These are phyloP conservation scores for Diadegma fenestrale DNA, from an alignment of 2,888 invertebrate species.

Conservation along the genomic window DNA sequence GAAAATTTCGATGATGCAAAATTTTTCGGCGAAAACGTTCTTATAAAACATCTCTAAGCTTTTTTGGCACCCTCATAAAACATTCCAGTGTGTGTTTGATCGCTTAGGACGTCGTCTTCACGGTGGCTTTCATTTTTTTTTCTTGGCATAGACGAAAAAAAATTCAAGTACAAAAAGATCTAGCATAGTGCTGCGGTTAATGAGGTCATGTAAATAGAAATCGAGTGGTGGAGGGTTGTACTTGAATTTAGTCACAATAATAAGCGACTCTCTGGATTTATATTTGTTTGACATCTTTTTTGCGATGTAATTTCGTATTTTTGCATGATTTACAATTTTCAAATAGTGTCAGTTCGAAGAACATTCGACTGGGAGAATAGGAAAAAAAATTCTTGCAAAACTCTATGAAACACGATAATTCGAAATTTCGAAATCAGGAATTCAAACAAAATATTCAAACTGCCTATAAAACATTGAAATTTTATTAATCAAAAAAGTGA, in stretches of 20 bases:
- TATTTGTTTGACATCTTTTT: background rate
- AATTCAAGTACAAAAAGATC: constrained; percentile 13
- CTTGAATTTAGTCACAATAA: background rate
- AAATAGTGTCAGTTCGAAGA: background rate
- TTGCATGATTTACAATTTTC: background rate
- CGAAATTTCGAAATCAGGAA: background rate
- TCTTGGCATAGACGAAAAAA: background rate
- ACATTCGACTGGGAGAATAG: background rate
- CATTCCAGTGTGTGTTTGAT: constrained; percentile 1
- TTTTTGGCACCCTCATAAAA: constrained; percentile 9
- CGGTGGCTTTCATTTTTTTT: background rate
- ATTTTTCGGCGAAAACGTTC: background rate
- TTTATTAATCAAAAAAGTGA: background rate
- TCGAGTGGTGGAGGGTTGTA: background rate
- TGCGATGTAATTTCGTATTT: background rate
- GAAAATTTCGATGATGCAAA: background rate
- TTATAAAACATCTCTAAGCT: background rate
- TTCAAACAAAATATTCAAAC: background rate
- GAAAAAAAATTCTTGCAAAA: background rate
- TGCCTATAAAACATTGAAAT: background rate
- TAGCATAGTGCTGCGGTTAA: background rate
- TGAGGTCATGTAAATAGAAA: constrained; percentile 4
- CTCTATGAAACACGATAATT: too few species aligned
- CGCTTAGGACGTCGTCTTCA: background rate
- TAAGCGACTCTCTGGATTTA: background rate